These are phyloP conservation scores for Hyperoplus lanceolatus DNA, from an alignment of 2,797 vertebrate species.

Conservation along the genomic window DNA sequence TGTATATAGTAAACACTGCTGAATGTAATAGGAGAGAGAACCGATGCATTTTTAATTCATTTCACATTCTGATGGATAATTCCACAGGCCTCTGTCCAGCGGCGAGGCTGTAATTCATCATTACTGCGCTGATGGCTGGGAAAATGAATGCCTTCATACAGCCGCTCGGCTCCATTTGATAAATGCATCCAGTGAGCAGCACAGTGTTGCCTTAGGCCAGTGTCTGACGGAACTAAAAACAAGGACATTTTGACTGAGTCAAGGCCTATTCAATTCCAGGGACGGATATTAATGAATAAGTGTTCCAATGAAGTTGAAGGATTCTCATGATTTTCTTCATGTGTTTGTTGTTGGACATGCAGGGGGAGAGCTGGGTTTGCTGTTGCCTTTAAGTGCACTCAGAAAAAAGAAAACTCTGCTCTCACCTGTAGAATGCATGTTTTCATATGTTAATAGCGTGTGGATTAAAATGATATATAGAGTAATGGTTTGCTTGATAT, in stretches of 20 bases:
- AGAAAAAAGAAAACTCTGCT: not conserved
- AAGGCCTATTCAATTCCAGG: not conserved
- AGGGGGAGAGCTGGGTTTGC: not conserved
- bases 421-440: too few relatives aligned
- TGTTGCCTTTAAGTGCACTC: constrained; percentile 33
- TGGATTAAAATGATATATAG: not conserved
- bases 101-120: constrained; percentile 62
- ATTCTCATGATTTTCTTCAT: not conserved
- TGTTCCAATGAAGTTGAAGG: not conserved
- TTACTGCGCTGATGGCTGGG: constrained; percentile 24
- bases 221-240: constrained; percentile 19
- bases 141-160: constrained; percentile 14
- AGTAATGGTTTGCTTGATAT: not conserved
- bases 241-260: not conserved
- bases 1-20: constrained; percentile 40
- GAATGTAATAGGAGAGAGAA: constrained; percentile 42
- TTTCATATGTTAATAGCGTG: not conserved
- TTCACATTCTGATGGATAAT: constrained; percentile 57
- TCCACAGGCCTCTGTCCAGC: constrained; percentile 29
- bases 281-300: not conserved
- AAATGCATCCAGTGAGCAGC: constrained; percentile 20
- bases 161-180: constrained; percentile 50
- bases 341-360: not conserved
- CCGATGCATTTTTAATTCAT: constrained; percentile 69
- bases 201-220: constrained; percentile 19